phyloP scores from a whole-genome alignment of 2,113 vertebrate genomes.

The Bufo gargarizans region DNA sequence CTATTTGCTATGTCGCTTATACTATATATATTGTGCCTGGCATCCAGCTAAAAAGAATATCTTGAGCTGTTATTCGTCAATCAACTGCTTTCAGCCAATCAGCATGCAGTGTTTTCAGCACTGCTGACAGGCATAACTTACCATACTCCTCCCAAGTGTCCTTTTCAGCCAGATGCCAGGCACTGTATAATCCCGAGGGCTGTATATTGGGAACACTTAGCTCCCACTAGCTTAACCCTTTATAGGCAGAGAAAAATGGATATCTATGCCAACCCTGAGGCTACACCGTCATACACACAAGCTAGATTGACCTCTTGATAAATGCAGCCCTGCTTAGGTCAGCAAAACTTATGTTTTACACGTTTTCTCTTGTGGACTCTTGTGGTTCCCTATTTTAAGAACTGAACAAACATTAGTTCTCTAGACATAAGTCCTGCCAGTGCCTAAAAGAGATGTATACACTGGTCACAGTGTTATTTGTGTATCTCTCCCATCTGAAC shows the following conservation, averaged over 20 bases:
- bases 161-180: not conserved
- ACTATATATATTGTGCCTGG: too few species aligned
- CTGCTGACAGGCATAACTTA: not conserved
- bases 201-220: not conserved
- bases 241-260: not conserved
- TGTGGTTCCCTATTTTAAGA: not conserved
- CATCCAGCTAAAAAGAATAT: too few species aligned
- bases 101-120: not conserved
- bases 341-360: not conserved
- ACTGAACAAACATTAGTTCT: conserved; percentile 20
- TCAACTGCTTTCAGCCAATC: not conserved
- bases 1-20: too few species aligned
- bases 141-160: not conserved
- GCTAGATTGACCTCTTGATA: not conserved
- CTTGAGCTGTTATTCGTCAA: too few species aligned
- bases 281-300: not conserved
- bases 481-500: conserved; percentile 62
- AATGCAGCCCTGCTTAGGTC: not conserved
- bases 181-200: too few species aligned
- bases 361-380: not conserved
- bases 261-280: not conserved
- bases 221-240: not conserved
- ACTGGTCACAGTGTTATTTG: conserved; percentile 66
- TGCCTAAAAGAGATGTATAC: conserved; percentile 61
- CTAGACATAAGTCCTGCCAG: not conserved